Base-by-base conservation (phyloP, 1,140 invertebrate genomes). In the Lutraria rhynchaena region DNA sequence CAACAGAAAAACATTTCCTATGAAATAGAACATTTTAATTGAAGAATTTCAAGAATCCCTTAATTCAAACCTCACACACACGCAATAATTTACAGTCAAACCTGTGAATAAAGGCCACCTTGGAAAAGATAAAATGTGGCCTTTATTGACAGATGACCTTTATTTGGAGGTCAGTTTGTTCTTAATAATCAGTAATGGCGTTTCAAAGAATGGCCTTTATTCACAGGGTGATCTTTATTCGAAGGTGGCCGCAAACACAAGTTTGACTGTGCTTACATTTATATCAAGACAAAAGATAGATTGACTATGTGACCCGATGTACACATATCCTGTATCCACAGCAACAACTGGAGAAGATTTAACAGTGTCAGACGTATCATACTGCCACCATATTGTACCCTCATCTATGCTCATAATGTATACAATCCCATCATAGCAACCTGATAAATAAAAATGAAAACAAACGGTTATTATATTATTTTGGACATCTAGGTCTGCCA, bases 291-390 rank as follows among this genome's bases (percentile, higher is more conserved):
- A 94, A 85, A 95, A 94, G 22, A 96, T 83, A 86, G 93, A 88
- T 55, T 94, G 93, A 88, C 96, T 95, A 89, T 96, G 96, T 44
- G 95, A 94, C 22, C 95, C 95, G 83, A 95, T 91, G 87, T 94
- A 94, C 46, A 96, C 88, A 51, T 91, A 89, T 35, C 87, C 85
- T 37, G 86, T 90, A 29, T 35, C n/a, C n/a, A 63, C 60, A 85
- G 92, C 89, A 35, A 92, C 82, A 60, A 93, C 86, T 7, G 95
- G 95, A 85, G 94, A 94, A 87, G 95, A 94, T 92, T 96, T 96
- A 15, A 96, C 93, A 88, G 94, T 93, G 67, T 93, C 93, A 11
- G 89, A 91, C 9, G 95, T 95, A 86, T 93, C 88, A 86, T 93
- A 94, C 75, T 91, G 93, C 95, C 95, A 96, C 24, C 92, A 81